phyloP scores from a whole-genome alignment of 2,888 invertebrate species.

The Philereme transversata region DNA sequence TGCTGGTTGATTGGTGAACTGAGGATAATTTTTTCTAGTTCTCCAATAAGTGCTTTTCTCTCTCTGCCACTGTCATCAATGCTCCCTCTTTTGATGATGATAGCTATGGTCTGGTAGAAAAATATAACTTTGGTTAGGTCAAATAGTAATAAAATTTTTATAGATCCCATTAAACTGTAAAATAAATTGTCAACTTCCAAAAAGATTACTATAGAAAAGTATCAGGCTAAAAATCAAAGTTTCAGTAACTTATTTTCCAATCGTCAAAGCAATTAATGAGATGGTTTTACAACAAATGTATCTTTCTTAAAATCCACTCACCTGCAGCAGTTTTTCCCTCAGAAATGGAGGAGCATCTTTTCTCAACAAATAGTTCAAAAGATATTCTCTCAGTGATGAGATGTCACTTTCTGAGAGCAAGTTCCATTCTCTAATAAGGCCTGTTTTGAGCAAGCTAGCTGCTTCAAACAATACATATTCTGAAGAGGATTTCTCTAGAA shows the following conservation, averaged over 20 bases:
- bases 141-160: background rate
- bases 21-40: slow-evolving; percentile 90
- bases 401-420: slow-evolving; percentile 88
- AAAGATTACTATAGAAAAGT: too few relatives aligned
- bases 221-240: too few relatives aligned
- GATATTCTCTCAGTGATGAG: slow-evolving; percentile 88
- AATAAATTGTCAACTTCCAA: too few relatives aligned
- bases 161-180: too few relatives aligned
- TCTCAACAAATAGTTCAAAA: slow-evolving; percentile 90
- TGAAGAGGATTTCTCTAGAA: slow-evolving; percentile 88
- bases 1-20: slow-evolving; percentile 91
- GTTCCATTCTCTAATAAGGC: slow-evolving; percentile 93
- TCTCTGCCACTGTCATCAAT: slow-evolving; percentile 89
- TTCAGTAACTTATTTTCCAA: too few relatives aligned
- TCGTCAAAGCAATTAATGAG: too few relatives aligned
- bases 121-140: slow-evolving; percentile 1
- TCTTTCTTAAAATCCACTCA: slow-evolving; percentile 43
- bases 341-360: slow-evolving; percentile 90
- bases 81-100: slow-evolving; percentile 93
- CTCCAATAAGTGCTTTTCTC: slow-evolving; percentile 86
- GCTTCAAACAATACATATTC: slow-evolving; percentile 95
- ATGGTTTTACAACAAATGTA: too few relatives aligned
- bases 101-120: slow-evolving; percentile 87
- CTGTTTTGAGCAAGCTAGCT: slow-evolving; percentile 91
- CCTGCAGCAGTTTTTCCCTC: slow-evolving; percentile 88